phyloP scores from a whole-genome alignment of 1,140 invertebrate species.

The Cylas formicarius region DNA sequence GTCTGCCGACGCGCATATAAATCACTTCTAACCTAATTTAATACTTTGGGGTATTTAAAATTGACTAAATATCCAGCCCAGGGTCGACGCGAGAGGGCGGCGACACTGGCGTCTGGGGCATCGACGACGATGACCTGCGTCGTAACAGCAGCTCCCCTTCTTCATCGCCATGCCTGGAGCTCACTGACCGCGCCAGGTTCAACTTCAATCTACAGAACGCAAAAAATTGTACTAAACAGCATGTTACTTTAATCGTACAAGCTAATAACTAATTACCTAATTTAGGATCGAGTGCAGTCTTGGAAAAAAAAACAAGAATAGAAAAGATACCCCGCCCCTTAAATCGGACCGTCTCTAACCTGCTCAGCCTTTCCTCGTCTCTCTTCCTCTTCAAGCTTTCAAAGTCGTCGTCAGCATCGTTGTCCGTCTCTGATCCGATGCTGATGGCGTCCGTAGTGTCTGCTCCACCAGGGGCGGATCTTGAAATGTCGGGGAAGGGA shows the following conservation, averaged over 20 bases:
- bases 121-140: no score
- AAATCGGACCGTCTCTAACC: constrained; percentile 30
- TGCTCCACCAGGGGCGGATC: constrained; percentile 26
- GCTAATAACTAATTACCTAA: neutral
- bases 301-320: constrained; percentile 4
- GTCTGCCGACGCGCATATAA: no score
- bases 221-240: neutral
- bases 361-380: constrained; percentile 33
- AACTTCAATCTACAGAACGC: neutral
- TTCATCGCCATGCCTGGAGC: no score
- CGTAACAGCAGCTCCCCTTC: no score
- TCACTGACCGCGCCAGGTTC: no score
- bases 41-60: no score
- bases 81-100: no score
- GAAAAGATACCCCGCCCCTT: no score
- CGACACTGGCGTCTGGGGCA: no score
- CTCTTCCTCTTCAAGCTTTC: constrained; percentile 31
- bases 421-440: constrained; percentile 33
- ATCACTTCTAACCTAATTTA: no score
- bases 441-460: constrained; percentile 33
- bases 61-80: no score
- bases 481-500: constrained; percentile 24
- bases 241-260: neutral
- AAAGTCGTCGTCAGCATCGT: constrained; percentile 35
- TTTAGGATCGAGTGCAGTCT: neutral